Conservation (phyloP, 2,888 invertebrate genomes). For the Coelogynopora nodosa region DNA sequence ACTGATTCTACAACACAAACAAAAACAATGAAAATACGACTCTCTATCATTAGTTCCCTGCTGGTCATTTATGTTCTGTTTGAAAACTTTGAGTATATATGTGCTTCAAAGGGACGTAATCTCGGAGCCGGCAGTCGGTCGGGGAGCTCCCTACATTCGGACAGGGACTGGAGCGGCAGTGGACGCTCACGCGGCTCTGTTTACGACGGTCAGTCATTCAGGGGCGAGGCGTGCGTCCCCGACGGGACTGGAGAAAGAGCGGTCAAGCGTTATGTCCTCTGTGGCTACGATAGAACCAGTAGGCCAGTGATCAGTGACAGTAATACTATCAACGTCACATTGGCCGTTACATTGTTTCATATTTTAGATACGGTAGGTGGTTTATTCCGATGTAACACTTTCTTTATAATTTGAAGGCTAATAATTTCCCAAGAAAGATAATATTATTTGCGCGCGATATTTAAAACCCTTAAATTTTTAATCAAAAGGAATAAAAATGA, state of each 20-base stretch:
- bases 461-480: no score
- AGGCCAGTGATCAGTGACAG: neutral
- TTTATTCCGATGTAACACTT: no score
- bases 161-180: neutral
- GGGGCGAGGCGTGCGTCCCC: neutral
- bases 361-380: neutral
- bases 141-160: neutral
- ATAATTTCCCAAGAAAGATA: no score
- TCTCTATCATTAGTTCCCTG: no score
- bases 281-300: conserved; percentile 9
- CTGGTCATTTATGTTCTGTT: no score
- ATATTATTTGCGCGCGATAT: no score
- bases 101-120: conserved; percentile 53
- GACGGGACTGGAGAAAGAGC: neutral
- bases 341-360: neutral
- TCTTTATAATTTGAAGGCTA: no score
- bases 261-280: neutral
- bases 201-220: neutral
- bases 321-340: neutral
- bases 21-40: no score
- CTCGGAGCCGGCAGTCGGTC: neutral
- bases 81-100: no score
- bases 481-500: no score
- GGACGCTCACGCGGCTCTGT: neutral
- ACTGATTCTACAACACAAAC: no score